These are phyloP conservation scores for Caenorhabditis angaria DNA, from an alignment of 2,888 invertebrate genomes.

Conservation along the genomic window DNA sequence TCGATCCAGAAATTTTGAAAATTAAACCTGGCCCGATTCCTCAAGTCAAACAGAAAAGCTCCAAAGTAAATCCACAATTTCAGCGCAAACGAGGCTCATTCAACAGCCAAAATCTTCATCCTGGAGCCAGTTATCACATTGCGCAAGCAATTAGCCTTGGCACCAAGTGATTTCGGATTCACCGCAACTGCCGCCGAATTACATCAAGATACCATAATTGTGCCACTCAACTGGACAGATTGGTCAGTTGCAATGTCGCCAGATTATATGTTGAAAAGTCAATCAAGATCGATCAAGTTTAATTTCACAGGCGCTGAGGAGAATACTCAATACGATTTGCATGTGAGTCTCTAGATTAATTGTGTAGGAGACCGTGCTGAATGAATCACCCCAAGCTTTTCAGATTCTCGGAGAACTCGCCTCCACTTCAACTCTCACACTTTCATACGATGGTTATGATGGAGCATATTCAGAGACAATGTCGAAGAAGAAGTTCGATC, in stretches of 20 bases:
- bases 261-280: slow-evolving; percentile 32
- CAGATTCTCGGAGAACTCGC: slow-evolving; percentile 34
- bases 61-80: too few species aligned
- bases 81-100: slow-evolving; percentile 19
- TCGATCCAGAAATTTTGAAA: too few species aligned
- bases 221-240: slow-evolving; percentile 38
- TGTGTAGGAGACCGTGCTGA: too few species aligned
- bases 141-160: slow-evolving; percentile 25
- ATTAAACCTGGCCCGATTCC: too few species aligned
- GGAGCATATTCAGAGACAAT: slow-evolving; percentile 27
- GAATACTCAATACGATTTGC: slow-evolving; percentile 30
- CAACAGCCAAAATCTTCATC: slow-evolving; percentile 18
- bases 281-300: slow-evolving; percentile 26
- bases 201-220: not conserved
- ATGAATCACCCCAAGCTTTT: too few species aligned
- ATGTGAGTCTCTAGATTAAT: slow-evolving; percentile 1
- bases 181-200: slow-evolving; percentile 18
- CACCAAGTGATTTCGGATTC: slow-evolving; percentile 23
- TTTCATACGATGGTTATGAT: slow-evolving; percentile 32
- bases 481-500: slow-evolving; percentile 8
- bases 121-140: slow-evolving; percentile 43
- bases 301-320: slow-evolving; percentile 16
- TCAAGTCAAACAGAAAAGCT: not conserved
- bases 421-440: slow-evolving; percentile 9
- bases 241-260: slow-evolving; percentile 41